These are phyloP conservation scores for Eustalomyia histrio DNA, from an alignment of 2,888 invertebrate species.

Conservation along the genomic window DNA sequence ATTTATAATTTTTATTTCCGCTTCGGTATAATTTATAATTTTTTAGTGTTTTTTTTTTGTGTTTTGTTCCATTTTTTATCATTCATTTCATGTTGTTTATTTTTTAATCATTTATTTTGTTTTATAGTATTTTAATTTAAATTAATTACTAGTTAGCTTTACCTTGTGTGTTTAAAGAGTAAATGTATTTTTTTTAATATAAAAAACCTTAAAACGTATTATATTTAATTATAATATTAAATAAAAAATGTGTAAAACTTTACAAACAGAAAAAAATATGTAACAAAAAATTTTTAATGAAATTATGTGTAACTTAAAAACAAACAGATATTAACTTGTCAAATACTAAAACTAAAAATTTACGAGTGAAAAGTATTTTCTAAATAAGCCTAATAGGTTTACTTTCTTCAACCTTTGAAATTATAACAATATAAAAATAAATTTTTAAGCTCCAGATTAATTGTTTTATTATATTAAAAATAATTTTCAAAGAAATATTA, in stretches of 20 bases:
- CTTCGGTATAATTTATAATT: conserved; percentile 65
- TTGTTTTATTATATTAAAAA: too few species aligned
- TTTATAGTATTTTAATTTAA: conserved; percentile 57
- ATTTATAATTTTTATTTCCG: conserved; percentile 69
- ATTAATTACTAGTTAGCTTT: conserved; percentile 65
- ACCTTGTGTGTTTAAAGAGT: conserved; percentile 65
- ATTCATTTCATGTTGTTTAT: conserved; percentile 42
- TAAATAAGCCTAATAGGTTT: too few species aligned
- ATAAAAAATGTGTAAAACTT: conserved; percentile 63
- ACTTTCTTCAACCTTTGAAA: too few species aligned
- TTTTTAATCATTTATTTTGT: conserved; percentile 52
- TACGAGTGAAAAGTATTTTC: too few species aligned
- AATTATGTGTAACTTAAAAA: background rate
- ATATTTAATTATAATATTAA: conserved; percentile 67
- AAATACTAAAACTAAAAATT: too few species aligned
- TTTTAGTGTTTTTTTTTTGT: conserved; percentile 47
- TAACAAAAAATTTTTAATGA: background rate
- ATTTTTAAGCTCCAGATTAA: too few species aligned
- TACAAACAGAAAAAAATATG: conserved; percentile 50
- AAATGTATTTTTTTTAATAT: conserved; percentile 63
- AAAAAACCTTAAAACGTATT: conserved; percentile 66
- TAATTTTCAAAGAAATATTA: too few species aligned
- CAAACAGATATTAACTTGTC: background rate
- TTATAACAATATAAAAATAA: too few species aligned
- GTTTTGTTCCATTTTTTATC: conserved; percentile 61